Conservation (phyloP, 2,888 invertebrate species). For the Polymixis lichenea region DNA sequence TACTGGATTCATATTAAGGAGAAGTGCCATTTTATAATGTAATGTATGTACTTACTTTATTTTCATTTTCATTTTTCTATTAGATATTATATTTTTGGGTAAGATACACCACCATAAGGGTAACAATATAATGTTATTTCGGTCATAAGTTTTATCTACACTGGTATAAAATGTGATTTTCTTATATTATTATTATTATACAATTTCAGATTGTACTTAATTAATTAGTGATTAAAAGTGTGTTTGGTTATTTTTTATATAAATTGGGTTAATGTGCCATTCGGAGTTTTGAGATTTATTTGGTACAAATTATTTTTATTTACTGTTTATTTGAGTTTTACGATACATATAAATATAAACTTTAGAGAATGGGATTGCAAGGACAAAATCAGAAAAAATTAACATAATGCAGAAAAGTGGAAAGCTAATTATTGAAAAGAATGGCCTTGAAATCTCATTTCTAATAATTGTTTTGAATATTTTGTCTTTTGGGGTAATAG, state of each 20-base stretch:
- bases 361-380: constrained; percentile 3
- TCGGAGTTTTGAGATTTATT: constrained; percentile 37
- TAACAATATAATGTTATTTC: constrained; percentile 14
- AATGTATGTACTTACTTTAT: constrained; percentile 36
- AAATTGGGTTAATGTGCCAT: constrained; percentile 47
- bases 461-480: not conserved
- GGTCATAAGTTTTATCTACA: not conserved
- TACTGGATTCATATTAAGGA: constrained; percentile 1
- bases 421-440: not conserved
- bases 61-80: not conserved
- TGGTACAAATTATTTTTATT: constrained; percentile 55
- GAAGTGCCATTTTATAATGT: constrained; percentile 29
- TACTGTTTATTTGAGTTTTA: constrained; percentile 27
- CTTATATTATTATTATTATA: constrained; percentile 32
- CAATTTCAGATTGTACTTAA: constrained; percentile 55
- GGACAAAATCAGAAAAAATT: not conserved
- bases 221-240: constrained; percentile 32
- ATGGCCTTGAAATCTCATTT: constrained; percentile 18
- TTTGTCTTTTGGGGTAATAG: constrained; percentile 9
- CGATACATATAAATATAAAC: not conserved
- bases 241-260: constrained; percentile 6
- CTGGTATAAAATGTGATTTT: constrained; percentile 36
- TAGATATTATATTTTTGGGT: constrained; percentile 8
- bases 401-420: not conserved
- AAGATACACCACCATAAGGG: not conserved